A percentile compares a stretch with the other conserved stretches of the same genome.
Conservation (phyloP, 2,113 vertebrate species). For the Actenoides hombroni region DNA sequence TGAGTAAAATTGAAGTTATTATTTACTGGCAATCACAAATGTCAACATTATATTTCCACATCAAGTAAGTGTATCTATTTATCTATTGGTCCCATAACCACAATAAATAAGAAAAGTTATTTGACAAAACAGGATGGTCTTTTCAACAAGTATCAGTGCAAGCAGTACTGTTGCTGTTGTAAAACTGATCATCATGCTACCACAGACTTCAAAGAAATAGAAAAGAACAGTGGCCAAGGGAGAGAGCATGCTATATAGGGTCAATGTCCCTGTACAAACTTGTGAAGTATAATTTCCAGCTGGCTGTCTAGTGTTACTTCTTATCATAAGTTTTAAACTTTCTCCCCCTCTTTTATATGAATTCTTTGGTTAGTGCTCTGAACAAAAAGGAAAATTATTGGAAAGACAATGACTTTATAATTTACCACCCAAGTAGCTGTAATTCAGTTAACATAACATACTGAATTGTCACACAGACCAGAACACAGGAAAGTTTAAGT, state of each 20-base stretch:
- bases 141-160: neutral
- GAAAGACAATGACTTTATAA: neutral
- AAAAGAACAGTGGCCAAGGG: neutral
- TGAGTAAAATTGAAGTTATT: neutral
- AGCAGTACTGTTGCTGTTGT: neutral
- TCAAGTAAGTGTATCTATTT: neutral
- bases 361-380: neutral
- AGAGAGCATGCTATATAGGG: neutral
- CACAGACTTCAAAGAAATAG: neutral
- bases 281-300: neutral
- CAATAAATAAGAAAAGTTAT: neutral
- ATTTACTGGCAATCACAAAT: neutral
- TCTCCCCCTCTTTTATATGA: neutral
- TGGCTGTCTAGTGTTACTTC: neutral
- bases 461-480: neutral
- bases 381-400: neutral
- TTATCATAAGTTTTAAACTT: neutral
- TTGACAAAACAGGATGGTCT: neutral
- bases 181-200: neutral
- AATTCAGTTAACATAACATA: neutral
- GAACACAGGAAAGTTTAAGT: neutral
- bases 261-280: neutral
- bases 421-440: neutral
- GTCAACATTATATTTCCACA: neutral
- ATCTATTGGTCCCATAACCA: neutral